phyloP scores from a whole-genome alignment of 2,797 vertebrate species.

The Aselliscus stoliczkanus region DNA sequence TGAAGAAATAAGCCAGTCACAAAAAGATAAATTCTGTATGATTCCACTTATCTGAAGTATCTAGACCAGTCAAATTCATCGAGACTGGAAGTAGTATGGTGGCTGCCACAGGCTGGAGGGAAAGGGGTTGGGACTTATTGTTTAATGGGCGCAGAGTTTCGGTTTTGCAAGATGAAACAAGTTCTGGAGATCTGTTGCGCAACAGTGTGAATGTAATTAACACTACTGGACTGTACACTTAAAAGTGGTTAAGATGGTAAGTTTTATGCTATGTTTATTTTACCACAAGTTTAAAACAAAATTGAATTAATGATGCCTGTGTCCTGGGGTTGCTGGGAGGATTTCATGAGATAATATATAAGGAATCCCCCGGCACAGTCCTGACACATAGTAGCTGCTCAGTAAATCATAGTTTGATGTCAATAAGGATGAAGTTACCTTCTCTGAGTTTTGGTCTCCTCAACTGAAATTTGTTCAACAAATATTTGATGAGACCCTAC shows the following conservation, averaged over 20 bases:
- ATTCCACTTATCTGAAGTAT: no score
- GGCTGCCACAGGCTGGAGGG: no score
- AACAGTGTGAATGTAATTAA: neutral
- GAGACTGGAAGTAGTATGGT: neutral
- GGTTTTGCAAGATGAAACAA: neutral
- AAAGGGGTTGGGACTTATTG: rapidly evolving
- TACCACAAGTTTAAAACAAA: neutral
- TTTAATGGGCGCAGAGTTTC: neutral
- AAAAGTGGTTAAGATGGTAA: neutral
- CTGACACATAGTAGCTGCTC: neutral
- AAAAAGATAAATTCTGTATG: neutral
- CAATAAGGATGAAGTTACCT: neutral
- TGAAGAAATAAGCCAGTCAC: neutral
- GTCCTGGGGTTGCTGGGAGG: neutral
- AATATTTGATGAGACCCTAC: neutral
- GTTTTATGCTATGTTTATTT: neutral
- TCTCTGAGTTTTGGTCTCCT: neutral
- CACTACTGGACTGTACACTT: rapidly evolving
- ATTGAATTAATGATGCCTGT: no score
- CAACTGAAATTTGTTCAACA: neutral
- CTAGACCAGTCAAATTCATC: neutral
- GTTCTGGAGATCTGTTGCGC: neutral
- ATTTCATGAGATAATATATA: neutral
- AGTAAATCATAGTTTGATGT: neutral
- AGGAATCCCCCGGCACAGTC: neutral